Conservation (phyloP, 2,113 vertebrate species). For the Eptatretus burgeri region DNA sequence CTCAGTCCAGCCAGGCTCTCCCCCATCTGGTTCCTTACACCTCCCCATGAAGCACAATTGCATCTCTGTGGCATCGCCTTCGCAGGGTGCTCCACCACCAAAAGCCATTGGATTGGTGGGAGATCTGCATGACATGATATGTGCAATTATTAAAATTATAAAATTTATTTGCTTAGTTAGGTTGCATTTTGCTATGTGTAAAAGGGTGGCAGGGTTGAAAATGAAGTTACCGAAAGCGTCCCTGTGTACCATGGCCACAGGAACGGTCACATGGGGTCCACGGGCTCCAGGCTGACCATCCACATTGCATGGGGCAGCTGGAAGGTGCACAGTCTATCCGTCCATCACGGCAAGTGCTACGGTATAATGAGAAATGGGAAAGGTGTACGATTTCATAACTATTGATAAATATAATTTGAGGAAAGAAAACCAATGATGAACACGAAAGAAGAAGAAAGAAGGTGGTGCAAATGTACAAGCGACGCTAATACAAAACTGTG, state of each 20-base stretch:
- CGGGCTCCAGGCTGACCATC: slow-evolving; percentile 48
- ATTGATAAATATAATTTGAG: too few relatives aligned
- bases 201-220: too few relatives aligned
- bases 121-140: slow-evolving; percentile 18
- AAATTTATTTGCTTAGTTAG: too few relatives aligned
- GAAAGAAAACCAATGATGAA: too few relatives aligned
- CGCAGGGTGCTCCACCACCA: slow-evolving; percentile 18
- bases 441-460: too few relatives aligned
- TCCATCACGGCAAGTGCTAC: slow-evolving; percentile 29
- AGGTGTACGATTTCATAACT: too few relatives aligned
- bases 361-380: too few relatives aligned
- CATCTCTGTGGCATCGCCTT: slow-evolving; percentile 25
- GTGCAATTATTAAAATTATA: too few relatives aligned
- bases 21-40: not conserved
- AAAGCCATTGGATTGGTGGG: slow-evolving; percentile 19
- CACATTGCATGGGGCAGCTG: slow-evolving; percentile 23
- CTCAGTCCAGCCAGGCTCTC: slow-evolving; percentile 16
- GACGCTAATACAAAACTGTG: too few relatives aligned
- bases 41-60: slow-evolving; percentile 24
- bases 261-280: slow-evolving; percentile 37
- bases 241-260: slow-evolving; percentile 29
- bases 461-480: too few relatives aligned
- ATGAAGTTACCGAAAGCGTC: slow-evolving; percentile 33
- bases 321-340: slow-evolving; percentile 22
- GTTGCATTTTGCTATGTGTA: too few relatives aligned